Conservation (phyloP, 2,113 vertebrate genomes). For the Atrichornis clamosus region DNA sequence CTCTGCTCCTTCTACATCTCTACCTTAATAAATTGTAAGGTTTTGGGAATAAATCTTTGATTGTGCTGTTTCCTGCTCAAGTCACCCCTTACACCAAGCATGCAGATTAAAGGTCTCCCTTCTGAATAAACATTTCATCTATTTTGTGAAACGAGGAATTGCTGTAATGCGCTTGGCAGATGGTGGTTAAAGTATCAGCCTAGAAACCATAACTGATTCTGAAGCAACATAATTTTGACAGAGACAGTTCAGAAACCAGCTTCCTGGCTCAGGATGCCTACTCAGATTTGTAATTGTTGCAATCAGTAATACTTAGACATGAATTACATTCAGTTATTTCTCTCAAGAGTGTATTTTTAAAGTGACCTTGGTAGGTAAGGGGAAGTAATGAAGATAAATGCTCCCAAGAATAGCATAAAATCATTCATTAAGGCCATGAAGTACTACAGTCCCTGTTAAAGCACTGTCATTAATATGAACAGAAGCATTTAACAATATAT, state of each 20-base stretch:
- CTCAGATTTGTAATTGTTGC: neutral
- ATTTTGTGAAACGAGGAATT: neutral
- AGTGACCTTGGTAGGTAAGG: neutral
- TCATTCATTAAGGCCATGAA: neutral
- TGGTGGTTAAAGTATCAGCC: neutral
- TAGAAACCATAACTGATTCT: neutral
- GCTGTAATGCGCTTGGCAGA: neutral
- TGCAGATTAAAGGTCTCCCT: neutral
- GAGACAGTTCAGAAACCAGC: neutral
- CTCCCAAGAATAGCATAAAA: neutral
- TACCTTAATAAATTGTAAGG: neutral
- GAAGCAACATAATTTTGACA: neutral
- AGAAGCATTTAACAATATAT: neutral
- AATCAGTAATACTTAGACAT: neutral
- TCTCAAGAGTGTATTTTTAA: constrained; percentile 25
- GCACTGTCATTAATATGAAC: neutral
- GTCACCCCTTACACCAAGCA: neutral
- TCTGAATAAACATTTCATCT: neutral
- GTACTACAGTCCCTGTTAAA: neutral
- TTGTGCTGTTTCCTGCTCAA: neutral
- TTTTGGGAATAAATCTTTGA: neutral
- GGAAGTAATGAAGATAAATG: neutral
- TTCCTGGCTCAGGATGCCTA: neutral
- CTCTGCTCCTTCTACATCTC: neutral
- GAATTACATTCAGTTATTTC: neutral